A percentile compares a stretch with the other conserved stretches of the same genome.
Evolutionary conservation across 2,113 vertebrate genomes (phyloP).

Genomic region (Apteryx owenii): DNA sequence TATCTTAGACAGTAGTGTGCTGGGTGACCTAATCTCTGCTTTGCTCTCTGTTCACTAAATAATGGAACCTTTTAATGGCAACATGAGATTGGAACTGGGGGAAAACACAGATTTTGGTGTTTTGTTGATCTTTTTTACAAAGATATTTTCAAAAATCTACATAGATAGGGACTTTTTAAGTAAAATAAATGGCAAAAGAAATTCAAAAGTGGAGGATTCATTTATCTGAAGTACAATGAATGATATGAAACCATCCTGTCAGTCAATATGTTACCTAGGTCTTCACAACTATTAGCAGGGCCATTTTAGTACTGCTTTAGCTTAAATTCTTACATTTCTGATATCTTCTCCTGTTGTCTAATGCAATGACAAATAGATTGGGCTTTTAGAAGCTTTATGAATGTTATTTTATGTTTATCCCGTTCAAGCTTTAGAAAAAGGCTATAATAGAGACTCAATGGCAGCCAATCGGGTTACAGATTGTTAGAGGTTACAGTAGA

Average conservation of each 20-base stretch:
- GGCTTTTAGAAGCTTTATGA: neutral
- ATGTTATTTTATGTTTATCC: neutral
- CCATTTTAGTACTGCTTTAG: neutral
- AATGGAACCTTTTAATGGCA: neutral
- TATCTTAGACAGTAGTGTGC: neutral
- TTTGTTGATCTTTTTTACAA: neutral
- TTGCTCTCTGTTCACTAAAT: neutral
- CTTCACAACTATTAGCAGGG: neutral
- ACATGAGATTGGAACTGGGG: neutral
- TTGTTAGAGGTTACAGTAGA: neutral
- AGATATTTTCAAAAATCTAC: neutral
- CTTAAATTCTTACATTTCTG: neutral
- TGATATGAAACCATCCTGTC: neutral
- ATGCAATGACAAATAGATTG: neutral
- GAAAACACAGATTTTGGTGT: neutral
- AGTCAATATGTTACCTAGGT: neutral
- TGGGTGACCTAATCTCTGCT: neutral
- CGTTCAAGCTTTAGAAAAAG: neutral
- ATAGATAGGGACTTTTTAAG: neutral
- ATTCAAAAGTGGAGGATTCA: neutral
- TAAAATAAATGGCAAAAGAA: neutral
- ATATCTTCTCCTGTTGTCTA: neutral
- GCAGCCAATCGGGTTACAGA: neutral
- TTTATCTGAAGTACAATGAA: neutral
- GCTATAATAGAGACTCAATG: neutral